Evolutionary conservation across 2,888 invertebrate species (phyloP), one percentile per base, ranked within the genome.

Genomic region (Xylophagus ater): DNA sequence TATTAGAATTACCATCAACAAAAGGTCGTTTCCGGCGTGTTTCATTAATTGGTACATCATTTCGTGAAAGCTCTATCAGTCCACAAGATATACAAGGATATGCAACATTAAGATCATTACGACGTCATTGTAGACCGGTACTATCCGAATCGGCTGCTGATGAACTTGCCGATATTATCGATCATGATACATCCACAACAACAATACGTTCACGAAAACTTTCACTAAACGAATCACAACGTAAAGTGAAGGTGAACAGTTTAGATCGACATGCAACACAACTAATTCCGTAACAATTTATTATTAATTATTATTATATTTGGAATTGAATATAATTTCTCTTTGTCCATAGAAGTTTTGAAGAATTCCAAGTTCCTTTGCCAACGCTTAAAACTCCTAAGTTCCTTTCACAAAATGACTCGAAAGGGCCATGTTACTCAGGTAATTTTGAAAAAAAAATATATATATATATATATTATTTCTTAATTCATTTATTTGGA

Each of bases 1-100:
- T 81, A 49, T 66, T 71, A 39, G 74, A 73, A 34, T 65, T 71
- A 62, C 56, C 56, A 8, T 44, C 50, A n/a, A 68, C 68, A 29
- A 48, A 49, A 37, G 47, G 50, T n/a, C 40, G 52, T 15, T 42
- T 60, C 21, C 54, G 60, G 4, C 57, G 59, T 4, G 53, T 58
- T 3, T 59, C 62, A 4, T 41, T 62, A 8, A 44, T 59, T 17
- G 60, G 60, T 28, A 56, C 56, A 20, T 53, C 55, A 21, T 56
- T 56, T 36, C 46, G 56, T 25, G 53, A 55, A 23, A 51, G 52
- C n/a, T 57, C 64, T 7, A 70, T 83, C 12, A 81, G 81, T 51
- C 78, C 81, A 49, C 73, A 80, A 60, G 83, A 85, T 57, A 73
- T 82, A 55, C 73, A 78, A 35, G 85, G 85, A 34, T 85, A 83